These are phyloP conservation scores for Aporophyla lueneburgensis DNA, from an alignment of 2,888 invertebrate species.

Conservation along the genomic window DNA sequence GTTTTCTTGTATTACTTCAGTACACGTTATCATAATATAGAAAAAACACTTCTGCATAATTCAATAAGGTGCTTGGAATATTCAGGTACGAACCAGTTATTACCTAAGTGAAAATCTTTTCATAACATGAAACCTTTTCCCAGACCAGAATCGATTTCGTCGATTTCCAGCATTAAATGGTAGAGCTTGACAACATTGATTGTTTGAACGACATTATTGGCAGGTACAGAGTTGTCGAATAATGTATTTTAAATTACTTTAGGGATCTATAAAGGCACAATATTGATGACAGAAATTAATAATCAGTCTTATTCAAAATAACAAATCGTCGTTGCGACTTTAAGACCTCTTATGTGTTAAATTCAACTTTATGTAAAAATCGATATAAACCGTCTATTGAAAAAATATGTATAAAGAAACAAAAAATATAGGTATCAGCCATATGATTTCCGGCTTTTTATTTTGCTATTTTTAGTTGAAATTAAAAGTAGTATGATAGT, in stretches of 20 bases:
- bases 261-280: slow-evolving; percentile 12
- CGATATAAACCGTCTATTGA: too few relatives aligned
- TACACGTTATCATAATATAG: background rate
- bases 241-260: slow-evolving; percentile 54
- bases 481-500: too few relatives aligned
- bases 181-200: background rate
- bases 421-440: too few relatives aligned
- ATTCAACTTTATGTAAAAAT: too few relatives aligned
- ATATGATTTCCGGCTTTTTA: too few relatives aligned
- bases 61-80: slow-evolving; percentile 4
- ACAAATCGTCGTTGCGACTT: too few relatives aligned
- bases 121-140: slow-evolving; percentile 16
- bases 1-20: background rate
- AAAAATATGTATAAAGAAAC: too few relatives aligned
- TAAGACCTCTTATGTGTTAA: too few relatives aligned
- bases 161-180: slow-evolving; percentile 46
- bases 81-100: background rate
- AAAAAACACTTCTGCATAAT: background rate
- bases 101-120: slow-evolving; percentile 1
- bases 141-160: slow-evolving; percentile 46
- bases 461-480: too few relatives aligned
- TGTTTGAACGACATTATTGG: too few relatives aligned
- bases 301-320: slow-evolving; percentile 59
- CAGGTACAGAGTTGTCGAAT: slow-evolving; percentile 35
- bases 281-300: slow-evolving; percentile 40